phyloP scores from a whole-genome alignment of 2,888 invertebrate genomes.

The Diploptera punctata region DNA sequence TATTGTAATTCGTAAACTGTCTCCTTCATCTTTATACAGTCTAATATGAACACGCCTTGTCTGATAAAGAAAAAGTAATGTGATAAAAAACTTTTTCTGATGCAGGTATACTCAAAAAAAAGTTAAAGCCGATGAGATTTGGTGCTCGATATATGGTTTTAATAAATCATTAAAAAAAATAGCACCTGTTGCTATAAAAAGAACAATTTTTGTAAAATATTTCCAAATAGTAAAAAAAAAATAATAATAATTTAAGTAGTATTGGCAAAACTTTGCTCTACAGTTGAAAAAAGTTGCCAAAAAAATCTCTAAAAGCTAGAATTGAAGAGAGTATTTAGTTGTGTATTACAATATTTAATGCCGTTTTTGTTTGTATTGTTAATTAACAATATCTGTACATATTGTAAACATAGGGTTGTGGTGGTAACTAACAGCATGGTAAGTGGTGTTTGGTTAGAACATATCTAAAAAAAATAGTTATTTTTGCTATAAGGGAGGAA shows the following conservation, averaged over 20 bases:
- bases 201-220: conserved; percentile 29
- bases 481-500: too few relatives aligned
- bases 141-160: conserved; percentile 25
- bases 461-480: too few relatives aligned
- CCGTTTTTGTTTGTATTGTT: conserved; percentile 22
- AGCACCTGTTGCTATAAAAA: conserved; percentile 9
- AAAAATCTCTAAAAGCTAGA: conserved; percentile 5
- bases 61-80: conserved; percentile 34
- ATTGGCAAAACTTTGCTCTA: conserved; percentile 9
- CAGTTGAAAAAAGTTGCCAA: conserved; percentile 15
- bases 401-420: conserved; percentile 31
- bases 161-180: conserved; percentile 2
- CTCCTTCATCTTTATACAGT: conserved; percentile 22
- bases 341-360: conserved; percentile 14
- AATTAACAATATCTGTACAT: conserved; percentile 22
- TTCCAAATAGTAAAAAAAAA: conserved; percentile 10
- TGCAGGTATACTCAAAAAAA: conserved; percentile 28
- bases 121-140: conserved; percentile 26
- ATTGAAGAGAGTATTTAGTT: conserved; percentile 10
- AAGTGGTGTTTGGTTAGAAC: too few relatives aligned
- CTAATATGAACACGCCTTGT: conserved; percentile 34
- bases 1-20: too few relatives aligned
- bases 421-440: conserved; percentile 33
- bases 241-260: conserved; percentile 20
- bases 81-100: conserved; percentile 38